A percentile compares a stretch with the other conserved stretches of the same genome.
phyloP scores from a whole-genome alignment of 2,797 vertebrate species.

The Lophotriccus pileatus region DNA sequence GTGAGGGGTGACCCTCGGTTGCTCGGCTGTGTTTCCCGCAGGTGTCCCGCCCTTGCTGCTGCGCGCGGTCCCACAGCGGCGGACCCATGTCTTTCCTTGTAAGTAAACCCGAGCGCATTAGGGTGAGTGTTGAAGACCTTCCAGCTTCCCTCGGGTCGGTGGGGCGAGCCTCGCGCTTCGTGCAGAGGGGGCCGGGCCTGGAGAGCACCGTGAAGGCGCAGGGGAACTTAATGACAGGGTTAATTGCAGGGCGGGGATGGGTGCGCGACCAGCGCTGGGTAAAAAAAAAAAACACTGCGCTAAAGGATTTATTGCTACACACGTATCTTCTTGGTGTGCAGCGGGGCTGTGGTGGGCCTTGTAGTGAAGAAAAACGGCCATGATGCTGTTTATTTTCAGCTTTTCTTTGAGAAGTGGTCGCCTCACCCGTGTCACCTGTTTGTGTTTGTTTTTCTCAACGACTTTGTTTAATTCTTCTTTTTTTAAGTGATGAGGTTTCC shows the following conservation, averaged over 20 bases:
- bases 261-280: background rate
- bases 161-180: background rate
- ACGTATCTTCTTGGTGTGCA: fast-evolving
- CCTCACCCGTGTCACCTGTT: background rate
- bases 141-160: slow-evolving; percentile 36
- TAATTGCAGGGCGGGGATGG: fast-evolving
- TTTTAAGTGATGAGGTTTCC: background rate
- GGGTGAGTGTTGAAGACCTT: slow-evolving; percentile 77
- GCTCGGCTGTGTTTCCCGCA: background rate
- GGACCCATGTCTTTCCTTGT: slow-evolving; percentile 84
- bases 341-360: fast-evolving
- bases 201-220: background rate
- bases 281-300: background rate
- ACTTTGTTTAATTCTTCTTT: background rate
- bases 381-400: fast-evolving
- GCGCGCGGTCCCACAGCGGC: slow-evolving; percentile 17
- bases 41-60: background rate
- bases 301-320: too few relatives aligned
- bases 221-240: fast-evolving
- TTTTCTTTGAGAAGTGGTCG: fast-evolving
- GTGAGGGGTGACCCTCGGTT: background rate
- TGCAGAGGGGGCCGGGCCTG: background rate
- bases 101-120: slow-evolving; percentile 81
- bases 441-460: fast-evolving
- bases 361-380: fast-evolving